Percentiles rank a stretch among this genome's conserved stretches.
Evolutionary conservation across 2,797 vertebrate genomes (phyloP).

Genomic region (Triplophysa bombifrons): DNA sequence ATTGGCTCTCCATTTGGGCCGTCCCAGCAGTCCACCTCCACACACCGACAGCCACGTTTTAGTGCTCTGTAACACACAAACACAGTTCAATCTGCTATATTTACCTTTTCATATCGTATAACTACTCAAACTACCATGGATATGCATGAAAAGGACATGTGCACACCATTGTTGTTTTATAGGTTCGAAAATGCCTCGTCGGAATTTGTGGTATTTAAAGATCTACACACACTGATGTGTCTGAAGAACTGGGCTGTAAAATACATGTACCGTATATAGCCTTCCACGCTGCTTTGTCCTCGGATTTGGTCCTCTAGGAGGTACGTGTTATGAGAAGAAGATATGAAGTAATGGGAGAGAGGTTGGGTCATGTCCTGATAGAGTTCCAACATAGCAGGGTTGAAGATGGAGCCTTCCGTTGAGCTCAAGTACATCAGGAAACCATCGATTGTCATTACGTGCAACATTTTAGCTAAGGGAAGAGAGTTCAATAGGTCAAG

Average conservation of each 20-base stretch:
- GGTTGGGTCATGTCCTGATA: slow-evolving; percentile 88
- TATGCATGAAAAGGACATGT: too few species aligned
- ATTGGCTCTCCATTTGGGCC: slow-evolving; percentile 89
- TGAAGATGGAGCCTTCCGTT: slow-evolving; percentile 84
- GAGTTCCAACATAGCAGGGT: slow-evolving; percentile 75
- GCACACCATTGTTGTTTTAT: background rate
- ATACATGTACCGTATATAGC: slow-evolving; percentile 78
- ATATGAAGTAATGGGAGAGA: slow-evolving; percentile 88
- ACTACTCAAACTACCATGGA: background rate
- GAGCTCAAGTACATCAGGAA: slow-evolving; percentile 88
- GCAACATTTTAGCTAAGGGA: slow-evolving; percentile 82
- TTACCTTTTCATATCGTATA: background rate
- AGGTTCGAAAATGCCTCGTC: background rate
- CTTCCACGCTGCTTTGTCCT: slow-evolving; percentile 83
- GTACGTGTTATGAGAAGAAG: slow-evolving; percentile 85
- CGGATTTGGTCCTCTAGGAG: slow-evolving; percentile 86
- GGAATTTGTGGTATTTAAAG: background rate
- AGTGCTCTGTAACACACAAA: slow-evolving; percentile 75
- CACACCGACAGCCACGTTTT: slow-evolving; percentile 85
- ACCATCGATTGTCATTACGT: slow-evolving; percentile 84
- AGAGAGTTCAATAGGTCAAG: background rate
- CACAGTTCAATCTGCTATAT: background rate
- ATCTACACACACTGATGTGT: background rate
- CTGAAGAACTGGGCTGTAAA: too few species aligned
- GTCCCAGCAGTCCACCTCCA: slow-evolving; percentile 95